phyloP scores from a whole-genome alignment of 2,888 invertebrate species.

The Apamea sordens region DNA sequence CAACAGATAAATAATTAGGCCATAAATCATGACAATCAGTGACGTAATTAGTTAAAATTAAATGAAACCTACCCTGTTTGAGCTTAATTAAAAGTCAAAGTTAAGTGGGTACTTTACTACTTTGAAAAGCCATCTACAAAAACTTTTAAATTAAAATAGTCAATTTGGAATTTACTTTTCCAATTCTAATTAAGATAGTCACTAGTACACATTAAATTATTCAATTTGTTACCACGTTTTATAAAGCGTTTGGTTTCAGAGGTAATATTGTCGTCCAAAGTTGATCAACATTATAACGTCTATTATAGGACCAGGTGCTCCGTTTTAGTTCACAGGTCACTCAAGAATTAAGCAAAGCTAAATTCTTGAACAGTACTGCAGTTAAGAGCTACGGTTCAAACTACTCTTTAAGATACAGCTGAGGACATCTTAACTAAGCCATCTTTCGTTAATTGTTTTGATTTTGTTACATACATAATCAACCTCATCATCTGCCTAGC shows the following conservation, averaged over 20 bases:
- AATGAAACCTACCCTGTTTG: not conserved
- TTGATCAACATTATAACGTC: conserved; percentile 19
- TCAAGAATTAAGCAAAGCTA: conserved; percentile 55
- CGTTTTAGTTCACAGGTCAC: conserved; percentile 45
- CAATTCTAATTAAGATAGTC: not conserved
- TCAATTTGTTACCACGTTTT: not conserved
- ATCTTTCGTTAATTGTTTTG: not conserved
- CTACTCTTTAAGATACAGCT: conserved; percentile 39
- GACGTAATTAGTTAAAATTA: conserved; percentile 1
- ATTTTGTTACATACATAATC: not conserved
- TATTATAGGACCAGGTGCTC: not conserved
- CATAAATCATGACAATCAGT: not conserved
- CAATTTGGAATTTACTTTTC: not conserved
- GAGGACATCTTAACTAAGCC: conserved; percentile 21
- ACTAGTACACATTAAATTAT: not conserved
- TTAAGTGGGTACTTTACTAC: not conserved
- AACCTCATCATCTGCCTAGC: too few relatives aligned
- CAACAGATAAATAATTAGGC: not conserved
- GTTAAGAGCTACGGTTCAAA: conserved; percentile 57
- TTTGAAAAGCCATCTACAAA: not conserved
- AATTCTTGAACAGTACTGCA: conserved; percentile 53
- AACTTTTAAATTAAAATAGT: conserved; percentile 16
- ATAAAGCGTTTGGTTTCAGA: not conserved
- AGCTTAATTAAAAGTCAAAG: not conserved
- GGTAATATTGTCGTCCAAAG: not conserved